A percentile compares a stretch with the other conserved stretches of the same genome.
phyloP scores from a whole-genome alignment of 2,113 vertebrate species.

The Cyanocitta stelleri region DNA sequence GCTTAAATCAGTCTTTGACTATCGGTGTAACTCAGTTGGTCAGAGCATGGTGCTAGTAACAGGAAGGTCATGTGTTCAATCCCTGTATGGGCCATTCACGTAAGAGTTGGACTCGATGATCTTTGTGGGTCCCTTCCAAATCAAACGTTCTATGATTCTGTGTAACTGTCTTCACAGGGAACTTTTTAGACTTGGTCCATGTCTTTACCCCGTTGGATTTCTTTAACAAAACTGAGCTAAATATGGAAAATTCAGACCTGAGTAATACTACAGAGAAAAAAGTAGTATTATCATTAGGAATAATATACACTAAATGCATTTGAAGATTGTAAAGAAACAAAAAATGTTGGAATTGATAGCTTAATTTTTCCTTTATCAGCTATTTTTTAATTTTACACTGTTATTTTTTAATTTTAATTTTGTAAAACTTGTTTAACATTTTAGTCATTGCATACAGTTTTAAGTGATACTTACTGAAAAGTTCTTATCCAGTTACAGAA shows the following conservation, averaged over 20 bases:
- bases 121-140: not conserved
- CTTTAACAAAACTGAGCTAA: not conserved
- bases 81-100: not conserved
- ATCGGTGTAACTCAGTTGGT: not conserved
- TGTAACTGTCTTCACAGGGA: not conserved
- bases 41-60: not conserved
- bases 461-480: not conserved
- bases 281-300: not conserved
- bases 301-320: not conserved
- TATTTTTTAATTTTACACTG: not conserved
- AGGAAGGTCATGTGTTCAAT: fast-evolving
- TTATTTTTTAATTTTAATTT: not conserved
- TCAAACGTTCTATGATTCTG: not conserved
- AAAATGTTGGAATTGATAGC: not conserved
- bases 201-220: not conserved
- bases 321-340: not conserved
- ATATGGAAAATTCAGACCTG: not conserved
- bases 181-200: not conserved
- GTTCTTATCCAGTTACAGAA: not conserved
- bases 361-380: not conserved
- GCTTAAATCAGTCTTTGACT: not conserved
- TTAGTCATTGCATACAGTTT: not conserved
- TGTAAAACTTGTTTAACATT: not conserved
- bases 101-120: not conserved
- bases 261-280: not conserved